Evolutionary conservation across 2,888 invertebrate species (phyloP).

Genomic region (Smittia aterrima): DNA sequence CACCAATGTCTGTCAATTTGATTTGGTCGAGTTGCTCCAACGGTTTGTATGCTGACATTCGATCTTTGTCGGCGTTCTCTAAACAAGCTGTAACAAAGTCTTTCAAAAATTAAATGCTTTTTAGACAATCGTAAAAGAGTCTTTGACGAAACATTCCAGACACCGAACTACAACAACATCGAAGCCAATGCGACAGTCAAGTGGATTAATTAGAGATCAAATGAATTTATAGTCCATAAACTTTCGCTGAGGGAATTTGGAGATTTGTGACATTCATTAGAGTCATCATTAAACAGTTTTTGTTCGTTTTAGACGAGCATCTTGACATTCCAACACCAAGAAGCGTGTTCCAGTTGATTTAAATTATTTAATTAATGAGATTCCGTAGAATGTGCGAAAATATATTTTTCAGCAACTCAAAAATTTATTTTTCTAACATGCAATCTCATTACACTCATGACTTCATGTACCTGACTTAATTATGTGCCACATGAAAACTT

Average conservation of each 20-base stretch:
- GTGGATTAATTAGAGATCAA: constrained; percentile 17
- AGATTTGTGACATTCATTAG: not conserved
- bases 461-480: constrained; percentile 11
- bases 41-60: constrained; percentile 62
- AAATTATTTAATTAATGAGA: not conserved
- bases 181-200: not conserved
- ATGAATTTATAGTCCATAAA: constrained; percentile 2
- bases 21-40: constrained; percentile 60
- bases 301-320: too few relatives aligned
- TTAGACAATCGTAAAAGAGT: not conserved
- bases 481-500: not conserved
- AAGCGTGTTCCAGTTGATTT: not conserved
- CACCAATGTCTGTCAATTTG: constrained; percentile 45
- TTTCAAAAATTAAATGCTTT: constrained; percentile 36
- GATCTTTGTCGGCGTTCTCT: constrained; percentile 64
- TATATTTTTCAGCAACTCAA: not conserved
- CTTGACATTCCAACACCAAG: too few relatives aligned
- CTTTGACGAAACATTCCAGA: not conserved
- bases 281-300: too few relatives aligned
- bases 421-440: not conserved
- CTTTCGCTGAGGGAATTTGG: not conserved
- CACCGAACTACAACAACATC: constrained; percentile 5
- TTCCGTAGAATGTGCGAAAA: not conserved
- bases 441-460: constrained; percentile 13
- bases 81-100: constrained; percentile 62